Evolutionary conservation across 2,797 vertebrate species (phyloP).

Genomic region (Pampus argenteus): DNA sequence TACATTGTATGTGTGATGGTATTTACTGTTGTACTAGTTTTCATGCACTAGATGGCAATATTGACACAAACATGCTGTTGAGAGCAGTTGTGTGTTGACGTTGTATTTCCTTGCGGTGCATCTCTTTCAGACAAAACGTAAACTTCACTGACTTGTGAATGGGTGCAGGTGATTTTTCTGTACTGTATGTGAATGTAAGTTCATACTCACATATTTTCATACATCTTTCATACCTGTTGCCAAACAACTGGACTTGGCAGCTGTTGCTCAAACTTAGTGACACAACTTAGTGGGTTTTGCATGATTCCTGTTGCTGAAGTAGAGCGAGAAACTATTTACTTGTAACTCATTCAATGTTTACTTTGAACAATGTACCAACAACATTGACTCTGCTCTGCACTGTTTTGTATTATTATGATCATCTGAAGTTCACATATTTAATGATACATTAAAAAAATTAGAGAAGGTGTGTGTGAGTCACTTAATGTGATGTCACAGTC

Average conservation of each 20-base stretch:
- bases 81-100: not conserved
- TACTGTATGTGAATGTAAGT: no score
- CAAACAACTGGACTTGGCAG: not conserved
- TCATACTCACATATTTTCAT: no score
- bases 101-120: not conserved
- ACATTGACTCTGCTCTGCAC: not conserved
- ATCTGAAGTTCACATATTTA: not conserved
- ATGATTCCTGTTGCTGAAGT: not conserved
- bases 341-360: not conserved
- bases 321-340: no score
- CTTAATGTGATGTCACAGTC: not conserved
- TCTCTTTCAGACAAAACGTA: not conserved
- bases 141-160: constrained; percentile 1
- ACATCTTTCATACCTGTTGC: not conserved
- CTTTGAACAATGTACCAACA: not conserved
- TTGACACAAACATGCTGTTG: constrained; percentile 27
- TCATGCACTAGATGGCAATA: constrained; percentile 70
- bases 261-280: not conserved
- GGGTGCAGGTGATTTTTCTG: not conserved
- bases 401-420: not conserved
- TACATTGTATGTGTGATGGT: not conserved
- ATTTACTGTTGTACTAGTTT: not conserved
- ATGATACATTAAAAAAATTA: no score
- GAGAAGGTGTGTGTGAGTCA: constrained; percentile 2
- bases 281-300: not conserved